phyloP scores from a whole-genome alignment of 2,888 invertebrate genomes.

The Cyclophora punctaria region DNA sequence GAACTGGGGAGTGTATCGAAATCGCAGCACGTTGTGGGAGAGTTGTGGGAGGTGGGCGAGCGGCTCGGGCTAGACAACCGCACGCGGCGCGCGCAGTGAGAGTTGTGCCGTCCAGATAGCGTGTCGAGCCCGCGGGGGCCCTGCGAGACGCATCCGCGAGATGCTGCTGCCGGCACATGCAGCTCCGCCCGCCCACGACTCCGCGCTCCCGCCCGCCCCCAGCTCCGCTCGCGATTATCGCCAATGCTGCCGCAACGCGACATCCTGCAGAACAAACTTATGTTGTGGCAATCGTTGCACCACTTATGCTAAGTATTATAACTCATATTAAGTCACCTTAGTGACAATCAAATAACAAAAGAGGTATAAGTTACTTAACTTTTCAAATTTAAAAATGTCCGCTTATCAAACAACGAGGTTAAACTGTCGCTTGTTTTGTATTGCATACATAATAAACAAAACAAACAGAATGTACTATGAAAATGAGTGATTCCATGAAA shows the following conservation, averaged over 20 bases:
- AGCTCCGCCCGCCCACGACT: conserved; percentile 17
- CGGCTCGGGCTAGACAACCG: conserved; percentile 41
- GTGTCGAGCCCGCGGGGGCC: conserved; percentile 35
- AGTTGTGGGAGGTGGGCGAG: conserved; percentile 46
- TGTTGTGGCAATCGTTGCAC: conserved; percentile 12
- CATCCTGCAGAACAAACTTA: conserved; percentile 21
- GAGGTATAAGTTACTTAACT: conserved; percentile 8
- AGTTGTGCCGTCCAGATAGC: conserved; percentile 53
- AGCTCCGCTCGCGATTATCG: not conserved
- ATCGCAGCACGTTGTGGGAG: conserved; percentile 29
- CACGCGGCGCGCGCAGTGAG: conserved; percentile 71
- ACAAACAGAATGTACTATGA: too few species aligned
- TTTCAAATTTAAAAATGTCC: too few species aligned
- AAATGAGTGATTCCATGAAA: too few species aligned
- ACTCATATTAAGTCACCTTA: too few species aligned
- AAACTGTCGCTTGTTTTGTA: too few species aligned
- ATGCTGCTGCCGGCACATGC: conserved; percentile 46
- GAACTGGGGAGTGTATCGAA: conserved; percentile 48
- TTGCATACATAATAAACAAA: too few species aligned
- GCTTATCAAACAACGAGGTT: too few species aligned
- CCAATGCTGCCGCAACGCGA: conserved; percentile 17
- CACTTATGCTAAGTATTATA: conserved; percentile 1
- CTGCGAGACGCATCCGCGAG: conserved; percentile 41
- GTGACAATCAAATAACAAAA: not conserved
- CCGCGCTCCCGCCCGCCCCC: conserved; percentile 7